Percentiles rank a stretch among this genome's conserved stretches.
Conservation (phyloP, 2,797 vertebrate genomes). For the Galaxias olidus region DNA sequence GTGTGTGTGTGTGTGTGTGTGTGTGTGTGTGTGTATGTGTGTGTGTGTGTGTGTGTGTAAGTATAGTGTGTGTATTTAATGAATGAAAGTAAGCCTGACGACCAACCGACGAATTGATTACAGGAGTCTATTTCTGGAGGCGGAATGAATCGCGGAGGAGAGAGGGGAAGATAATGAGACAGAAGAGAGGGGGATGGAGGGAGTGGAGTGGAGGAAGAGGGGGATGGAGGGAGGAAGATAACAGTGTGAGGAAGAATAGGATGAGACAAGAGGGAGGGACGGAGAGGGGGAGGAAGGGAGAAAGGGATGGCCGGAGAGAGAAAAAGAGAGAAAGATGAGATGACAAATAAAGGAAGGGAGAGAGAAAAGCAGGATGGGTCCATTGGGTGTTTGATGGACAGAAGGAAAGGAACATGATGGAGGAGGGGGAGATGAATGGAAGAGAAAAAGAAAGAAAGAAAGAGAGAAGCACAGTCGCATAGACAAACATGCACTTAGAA, state of each 20-base stretch:
- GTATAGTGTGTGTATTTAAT: conserved; percentile 24
- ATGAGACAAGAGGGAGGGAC: neutral
- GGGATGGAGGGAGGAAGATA: neutral
- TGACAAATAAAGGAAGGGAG: too few species aligned
- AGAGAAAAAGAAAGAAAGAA: too few species aligned
- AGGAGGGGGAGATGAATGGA: too few species aligned
- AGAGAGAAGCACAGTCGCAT: too few species aligned
- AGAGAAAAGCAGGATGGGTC: too few species aligned
- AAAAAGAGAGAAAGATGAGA: neutral
- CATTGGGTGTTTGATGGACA: too few species aligned
- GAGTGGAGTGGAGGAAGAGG: neutral
- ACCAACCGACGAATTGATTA: conserved; percentile 29
- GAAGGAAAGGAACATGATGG: too few species aligned
- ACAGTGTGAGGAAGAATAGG: conserved; percentile 8
- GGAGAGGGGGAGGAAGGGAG: neutral
- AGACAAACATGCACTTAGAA: too few species aligned
- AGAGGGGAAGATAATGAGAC: conserved; percentile 12
- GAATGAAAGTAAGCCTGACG: conserved; percentile 25
- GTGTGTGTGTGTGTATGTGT: conserved; percentile 3
- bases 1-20: neutral
- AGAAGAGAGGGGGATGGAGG: conserved; percentile 5
- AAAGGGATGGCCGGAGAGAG: conserved; percentile 3
- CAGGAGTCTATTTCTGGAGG: conserved; percentile 31
- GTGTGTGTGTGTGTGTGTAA: conserved; percentile 13
- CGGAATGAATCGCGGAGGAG: conserved; percentile 36